Conservation (phyloP, 2,113 vertebrate genomes). For the Glaucidium brasilianum region DNA sequence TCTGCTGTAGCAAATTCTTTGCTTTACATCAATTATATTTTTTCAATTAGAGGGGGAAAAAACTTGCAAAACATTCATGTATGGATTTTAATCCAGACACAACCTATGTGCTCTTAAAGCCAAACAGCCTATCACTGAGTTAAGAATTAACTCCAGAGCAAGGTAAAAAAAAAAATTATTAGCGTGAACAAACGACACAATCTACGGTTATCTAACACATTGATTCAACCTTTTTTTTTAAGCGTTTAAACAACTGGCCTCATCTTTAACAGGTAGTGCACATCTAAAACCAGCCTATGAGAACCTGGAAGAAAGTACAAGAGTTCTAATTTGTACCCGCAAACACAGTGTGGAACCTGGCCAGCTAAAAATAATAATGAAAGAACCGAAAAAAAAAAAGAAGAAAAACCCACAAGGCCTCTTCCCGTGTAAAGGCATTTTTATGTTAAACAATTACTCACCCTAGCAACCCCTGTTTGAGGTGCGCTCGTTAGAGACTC, state of each 20-base stretch:
- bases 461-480: conserved; percentile 47
- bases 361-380: neutral
- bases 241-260: rapidly evolving
- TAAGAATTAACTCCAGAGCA: neutral
- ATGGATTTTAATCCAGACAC: neutral
- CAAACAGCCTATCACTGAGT: neutral
- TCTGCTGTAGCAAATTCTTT: neutral
- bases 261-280: neutral
- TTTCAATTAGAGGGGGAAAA: neutral
- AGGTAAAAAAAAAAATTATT: neutral
- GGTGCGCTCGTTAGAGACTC: neutral
- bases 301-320: neutral
- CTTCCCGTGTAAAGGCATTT: neutral
- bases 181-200: rapidly evolving
- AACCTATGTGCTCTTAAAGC: neutral
- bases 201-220: neutral
- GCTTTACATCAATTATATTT: neutral
- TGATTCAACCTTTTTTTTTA: neutral
- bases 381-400: neutral
- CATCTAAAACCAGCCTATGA: rapidly evolving
- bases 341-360: rapidly evolving
- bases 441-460: conserved; percentile 33
- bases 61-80: neutral
- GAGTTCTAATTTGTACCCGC: neutral
- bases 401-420: neutral